These are phyloP conservation scores for Thunnus thynnus DNA, from an alignment of 2,113 vertebrate genomes.

Conservation along the genomic window DNA sequence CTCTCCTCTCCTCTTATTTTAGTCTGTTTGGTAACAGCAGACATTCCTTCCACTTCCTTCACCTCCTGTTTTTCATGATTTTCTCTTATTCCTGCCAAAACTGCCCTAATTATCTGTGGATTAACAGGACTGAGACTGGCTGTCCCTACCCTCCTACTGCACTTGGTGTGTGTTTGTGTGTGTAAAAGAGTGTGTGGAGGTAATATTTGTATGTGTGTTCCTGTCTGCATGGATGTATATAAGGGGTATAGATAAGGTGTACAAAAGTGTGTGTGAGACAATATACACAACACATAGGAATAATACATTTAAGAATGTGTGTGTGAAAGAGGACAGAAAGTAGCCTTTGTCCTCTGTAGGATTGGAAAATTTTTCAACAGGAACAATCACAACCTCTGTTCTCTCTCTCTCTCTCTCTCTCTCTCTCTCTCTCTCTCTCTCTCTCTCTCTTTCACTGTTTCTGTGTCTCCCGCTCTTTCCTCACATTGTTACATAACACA, in stretches of 20 bases:
- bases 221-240: too few relatives aligned
- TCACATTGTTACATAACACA: slow-evolving; percentile 46
- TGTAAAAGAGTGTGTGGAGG: background rate
- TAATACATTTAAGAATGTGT: background rate
- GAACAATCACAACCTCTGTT: slow-evolving; percentile 69
- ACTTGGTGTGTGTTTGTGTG: background rate
- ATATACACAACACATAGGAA: background rate
- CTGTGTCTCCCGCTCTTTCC: slow-evolving; percentile 32
- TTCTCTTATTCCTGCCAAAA: slow-evolving; percentile 43
- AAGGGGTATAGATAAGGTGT: background rate
- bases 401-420: slow-evolving; percentile 7
- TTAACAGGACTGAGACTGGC: slow-evolving; percentile 42
- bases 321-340: slow-evolving; percentile 28
- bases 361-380: slow-evolving; percentile 35
- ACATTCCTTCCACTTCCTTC: slow-evolving; percentile 33
- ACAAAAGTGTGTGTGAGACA: background rate
- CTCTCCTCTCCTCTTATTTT: background rate
- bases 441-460: background rate
- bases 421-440: background rate
- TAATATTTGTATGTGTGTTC: background rate
- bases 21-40: slow-evolving; percentile 15
- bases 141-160: slow-evolving; percentile 4
- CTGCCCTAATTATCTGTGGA: slow-evolving; percentile 54
- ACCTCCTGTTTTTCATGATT: slow-evolving; percentile 18
- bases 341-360: slow-evolving; percentile 29